Evolutionary conservation across 2,888 invertebrate species (phyloP).

Genomic region (Junonia oenone): DNA sequence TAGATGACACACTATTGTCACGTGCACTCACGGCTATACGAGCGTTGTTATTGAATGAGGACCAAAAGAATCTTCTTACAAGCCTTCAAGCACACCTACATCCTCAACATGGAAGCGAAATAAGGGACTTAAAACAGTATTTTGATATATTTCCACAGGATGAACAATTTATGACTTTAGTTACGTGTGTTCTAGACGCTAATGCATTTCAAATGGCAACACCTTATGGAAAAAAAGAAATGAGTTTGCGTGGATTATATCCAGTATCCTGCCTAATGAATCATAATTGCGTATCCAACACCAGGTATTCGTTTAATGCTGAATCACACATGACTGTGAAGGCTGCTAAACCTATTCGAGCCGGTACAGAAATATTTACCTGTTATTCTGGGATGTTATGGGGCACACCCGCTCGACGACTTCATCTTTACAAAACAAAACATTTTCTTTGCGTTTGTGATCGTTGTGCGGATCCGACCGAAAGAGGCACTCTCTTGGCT

Average conservation of each 20-base stretch:
- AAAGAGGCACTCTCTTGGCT: slow-evolving; percentile 80
- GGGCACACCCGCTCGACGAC: slow-evolving; percentile 82
- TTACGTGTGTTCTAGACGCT: slow-evolving; percentile 82
- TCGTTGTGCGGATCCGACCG: slow-evolving; percentile 83
- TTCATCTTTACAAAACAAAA: slow-evolving; percentile 82
- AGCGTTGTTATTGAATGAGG: slow-evolving; percentile 56
- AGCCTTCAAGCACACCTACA: slow-evolving; percentile 74
- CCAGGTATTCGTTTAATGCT: slow-evolving; percentile 80
- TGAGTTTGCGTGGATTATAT: slow-evolving; percentile 82
- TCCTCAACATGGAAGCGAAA: slow-evolving; percentile 79
- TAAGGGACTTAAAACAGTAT: slow-evolving; percentile 70
- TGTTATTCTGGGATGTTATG: slow-evolving; percentile 83
- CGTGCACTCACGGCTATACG: slow-evolving; percentile 61
- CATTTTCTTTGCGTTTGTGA: slow-evolving; percentile 83
- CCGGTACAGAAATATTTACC: slow-evolving; percentile 82
- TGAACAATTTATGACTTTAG: slow-evolving; percentile 76
- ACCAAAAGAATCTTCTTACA: slow-evolving; percentile 72
- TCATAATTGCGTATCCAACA: slow-evolving; percentile 85
- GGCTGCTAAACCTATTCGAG: slow-evolving; percentile 78
- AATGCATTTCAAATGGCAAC: slow-evolving; percentile 83
- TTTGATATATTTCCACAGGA: slow-evolving; percentile 77
- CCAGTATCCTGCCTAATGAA: slow-evolving; percentile 84
- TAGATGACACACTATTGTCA: slow-evolving; percentile 55
- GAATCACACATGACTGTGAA: slow-evolving; percentile 80
- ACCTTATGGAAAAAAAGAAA: slow-evolving; percentile 61